Conservation (phyloP, 2,113 vertebrate species). For the Odontophorus gujanensis region DNA sequence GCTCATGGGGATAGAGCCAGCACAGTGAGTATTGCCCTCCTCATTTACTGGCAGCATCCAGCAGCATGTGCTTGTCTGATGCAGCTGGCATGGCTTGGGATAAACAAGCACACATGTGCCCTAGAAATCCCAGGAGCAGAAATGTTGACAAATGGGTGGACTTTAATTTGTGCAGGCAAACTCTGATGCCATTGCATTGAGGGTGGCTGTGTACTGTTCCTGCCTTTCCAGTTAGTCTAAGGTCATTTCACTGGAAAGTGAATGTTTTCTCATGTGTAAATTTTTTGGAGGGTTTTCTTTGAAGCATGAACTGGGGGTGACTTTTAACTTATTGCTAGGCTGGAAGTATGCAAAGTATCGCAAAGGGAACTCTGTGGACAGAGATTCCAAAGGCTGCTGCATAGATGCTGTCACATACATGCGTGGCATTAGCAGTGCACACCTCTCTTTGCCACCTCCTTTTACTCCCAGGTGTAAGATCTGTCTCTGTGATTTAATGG, state of each 20-base stretch:
- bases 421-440: background rate
- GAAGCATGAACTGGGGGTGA: background rate
- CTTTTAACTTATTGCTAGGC: background rate
- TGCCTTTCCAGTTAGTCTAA: conserved; percentile 9
- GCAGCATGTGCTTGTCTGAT: background rate
- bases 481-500: background rate
- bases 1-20: background rate
- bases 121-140: background rate
- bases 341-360: background rate
- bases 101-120: background rate
- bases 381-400: background rate
- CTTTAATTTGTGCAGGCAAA: conserved; percentile 38
- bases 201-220: background rate
- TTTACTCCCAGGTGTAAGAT: background rate
- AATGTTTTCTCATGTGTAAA: background rate
- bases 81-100: background rate
- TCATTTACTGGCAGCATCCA: background rate
- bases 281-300: background rate
- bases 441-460: background rate
- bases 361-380: background rate
- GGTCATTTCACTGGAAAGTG: background rate
- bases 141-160: conserved; percentile 43
- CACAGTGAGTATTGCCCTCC: background rate
- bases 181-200: background rate
- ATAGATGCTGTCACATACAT: background rate